Conservation (phyloP, 2,797 vertebrate genomes). For the Sebastolobus altivelis region DNA sequence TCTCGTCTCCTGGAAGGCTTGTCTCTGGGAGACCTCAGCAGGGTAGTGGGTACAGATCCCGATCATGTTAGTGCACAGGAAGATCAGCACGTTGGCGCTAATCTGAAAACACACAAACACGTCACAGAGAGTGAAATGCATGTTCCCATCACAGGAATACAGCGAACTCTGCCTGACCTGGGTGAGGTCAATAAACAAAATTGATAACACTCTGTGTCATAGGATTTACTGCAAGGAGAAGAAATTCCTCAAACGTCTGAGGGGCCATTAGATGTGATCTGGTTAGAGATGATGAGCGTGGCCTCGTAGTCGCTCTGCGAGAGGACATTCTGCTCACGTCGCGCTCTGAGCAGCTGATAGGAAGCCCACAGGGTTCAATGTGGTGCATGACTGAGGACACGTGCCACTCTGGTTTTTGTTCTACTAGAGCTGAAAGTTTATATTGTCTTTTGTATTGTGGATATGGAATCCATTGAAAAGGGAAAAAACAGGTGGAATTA, state of each 20-base stretch:
- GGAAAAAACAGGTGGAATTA: not conserved
- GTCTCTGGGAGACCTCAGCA: conserved; percentile 96
- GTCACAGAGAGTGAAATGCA: conserved; percentile 1
- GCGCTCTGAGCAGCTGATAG: conserved; percentile 17
- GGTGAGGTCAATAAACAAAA: conserved; percentile 70
- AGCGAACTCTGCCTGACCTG: conserved; percentile 69
- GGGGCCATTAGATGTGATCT: conserved; percentile 65
- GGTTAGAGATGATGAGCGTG: conserved; percentile 55
- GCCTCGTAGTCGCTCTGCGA: conserved; percentile 39
- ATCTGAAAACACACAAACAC: conserved; percentile 82
- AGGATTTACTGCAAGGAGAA: conserved; percentile 52
- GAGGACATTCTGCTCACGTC: conserved; percentile 50
- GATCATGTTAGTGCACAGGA: conserved; percentile 95
- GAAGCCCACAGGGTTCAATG: conserved; percentile 23
- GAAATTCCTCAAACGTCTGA: conserved; percentile 71
- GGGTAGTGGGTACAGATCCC: conserved; percentile 98
- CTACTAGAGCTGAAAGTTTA: conserved; percentile 4
- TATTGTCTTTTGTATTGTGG: not conserved
- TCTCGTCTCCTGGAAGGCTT: conserved; percentile 97
- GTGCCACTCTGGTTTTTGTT: conserved; percentile 10
- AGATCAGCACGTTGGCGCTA: conserved; percentile 92
- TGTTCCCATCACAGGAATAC: conserved; percentile 35
- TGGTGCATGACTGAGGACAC: conserved; percentile 28
- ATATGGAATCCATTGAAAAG: not conserved
- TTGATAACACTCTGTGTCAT: conserved; percentile 70